Evolutionary conservation across 2,888 invertebrate genomes (phyloP), one percentile per base, ranked within the genome.

Genomic region (Slavum lentiscoides): DNA sequence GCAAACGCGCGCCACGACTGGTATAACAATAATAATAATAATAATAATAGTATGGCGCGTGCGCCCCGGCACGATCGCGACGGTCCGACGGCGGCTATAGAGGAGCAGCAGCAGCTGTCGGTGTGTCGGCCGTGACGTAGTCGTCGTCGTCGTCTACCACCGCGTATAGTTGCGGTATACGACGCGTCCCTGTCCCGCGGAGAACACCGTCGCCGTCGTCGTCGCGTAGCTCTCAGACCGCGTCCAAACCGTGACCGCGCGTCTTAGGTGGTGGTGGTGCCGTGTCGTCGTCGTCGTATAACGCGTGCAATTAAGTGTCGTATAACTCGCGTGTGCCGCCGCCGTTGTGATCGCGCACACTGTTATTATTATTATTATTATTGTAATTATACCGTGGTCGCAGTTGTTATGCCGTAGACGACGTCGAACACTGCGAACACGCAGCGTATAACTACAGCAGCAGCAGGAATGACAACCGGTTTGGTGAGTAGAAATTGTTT

Each of bases 21-120:
- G 30, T 30, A 30, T 30, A 39, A 15, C 5, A 68, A 73, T n/a
- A 72, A 72, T 30, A 62, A 49, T 39, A 66, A 43, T 37, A 53
- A 62, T 53, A 74, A 37, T 58, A 66, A 39, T 43, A 77, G 21
- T 23, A 72, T 72, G 80, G 80, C 80, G 80, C 80, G 80, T 80
- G 80, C 80, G 80, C 80, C 72, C 80, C 53, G 70, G 55, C 70
- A 80, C 80, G 59, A 77, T 19, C 37, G 69, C 64, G 21, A 62
- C 15, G 67, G 39, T 64, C 55, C 80, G 67, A 30, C 43, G 59
- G 23, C 30, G 58, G 43, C 37, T 37, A 19, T 13, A 37, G 64
- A 8, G 49, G 53, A 23, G 39, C 15, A 39, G 21, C 59, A 70
- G 69, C 77, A 69, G 80, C 70, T 72, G 80, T 72, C 21, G 80